Base-by-base conservation (phyloP, 2,113 vertebrate genomes). In the Pygathrix nemaeus region DNA sequence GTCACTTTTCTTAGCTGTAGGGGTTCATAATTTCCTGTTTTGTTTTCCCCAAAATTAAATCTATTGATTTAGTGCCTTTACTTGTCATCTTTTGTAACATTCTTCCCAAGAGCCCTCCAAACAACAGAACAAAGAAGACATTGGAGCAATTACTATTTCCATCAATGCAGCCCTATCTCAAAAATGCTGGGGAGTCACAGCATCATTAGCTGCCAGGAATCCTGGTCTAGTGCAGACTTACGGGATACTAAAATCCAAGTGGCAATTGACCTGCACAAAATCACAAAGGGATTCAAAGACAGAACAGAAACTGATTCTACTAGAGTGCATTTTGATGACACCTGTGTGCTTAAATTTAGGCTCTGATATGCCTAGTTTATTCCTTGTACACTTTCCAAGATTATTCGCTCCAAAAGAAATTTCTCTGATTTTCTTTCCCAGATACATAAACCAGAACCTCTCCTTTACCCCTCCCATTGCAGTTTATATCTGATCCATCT, bases 1-100 rank as follows among this genome's bases (percentile, higher is more conserved):
- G 5, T 55, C 78, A 92, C 45, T 93, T 90, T 97, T 66, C 79
- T 96, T 92, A 88, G 68, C 43, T 21, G 40, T 48, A 68, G 14
- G 8, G 40, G 20, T 25, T 25, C 18, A 93, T 45, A 45, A 66
- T 81, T 96, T 88, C 21, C 43, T 78, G n/a, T 78, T 96, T 17
- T 84, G 12, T 73, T 50, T 93, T 64, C 50, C 35, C 21, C 27
- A 23, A 93, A 88, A 79, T 45, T 70, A 93, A 96, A 93, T 72
- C 18, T 80, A 89, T 40, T 91, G 25, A 50, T 50, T 50, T 50
- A 72, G n/a, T 30, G 17, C 18, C 35, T 72, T 76, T 70, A 78
- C 20, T 48, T 64, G 23, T 35, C 86, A 79, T 82, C 40, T 97
- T 97, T 66, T 85, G 17, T 92, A 90, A 64, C 21, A 88, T 84